A percentile compares a stretch with the other conserved stretches of the same genome.
Evolutionary conservation across 2,888 invertebrate genomes (phyloP).

Genomic region (Acronicta leporina): DNA sequence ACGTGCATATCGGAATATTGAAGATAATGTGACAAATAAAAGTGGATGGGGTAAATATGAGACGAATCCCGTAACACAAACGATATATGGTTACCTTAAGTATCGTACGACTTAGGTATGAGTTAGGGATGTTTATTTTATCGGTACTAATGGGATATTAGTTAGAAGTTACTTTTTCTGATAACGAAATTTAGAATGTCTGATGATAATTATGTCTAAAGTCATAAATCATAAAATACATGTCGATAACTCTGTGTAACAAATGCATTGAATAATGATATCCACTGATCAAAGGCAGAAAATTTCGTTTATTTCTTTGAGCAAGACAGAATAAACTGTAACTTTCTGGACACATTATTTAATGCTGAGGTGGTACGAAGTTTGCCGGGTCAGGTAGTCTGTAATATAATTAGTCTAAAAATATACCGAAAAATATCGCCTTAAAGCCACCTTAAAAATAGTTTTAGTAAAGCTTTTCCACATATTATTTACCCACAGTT

Average conservation of each 20-base stretch:
- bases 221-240: background rate
- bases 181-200: background rate
- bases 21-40: conserved; percentile 33
- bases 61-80: conserved; percentile 31
- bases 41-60: conserved; percentile 29
- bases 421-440: too few species aligned
- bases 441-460: too few species aligned
- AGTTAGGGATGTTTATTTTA: conserved; percentile 63
- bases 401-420: too few species aligned
- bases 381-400: too few species aligned
- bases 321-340: too few species aligned
- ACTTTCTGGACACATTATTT: too few species aligned
- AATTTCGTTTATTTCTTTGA: background rate
- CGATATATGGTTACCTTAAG: conserved; percentile 42
- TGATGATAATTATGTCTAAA: background rate
- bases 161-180: conserved; percentile 28
- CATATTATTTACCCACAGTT: too few species aligned
- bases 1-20: conserved; percentile 19
- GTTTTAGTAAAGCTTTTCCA: too few species aligned
- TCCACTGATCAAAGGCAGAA: background rate
- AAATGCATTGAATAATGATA: too few species aligned
- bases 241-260: background rate
- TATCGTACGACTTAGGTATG: conserved; percentile 48
- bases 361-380: too few species aligned
- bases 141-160: conserved; percentile 55